phyloP scores from a whole-genome alignment of 2,113 vertebrate species.

The Pardalotus punctatus region DNA sequence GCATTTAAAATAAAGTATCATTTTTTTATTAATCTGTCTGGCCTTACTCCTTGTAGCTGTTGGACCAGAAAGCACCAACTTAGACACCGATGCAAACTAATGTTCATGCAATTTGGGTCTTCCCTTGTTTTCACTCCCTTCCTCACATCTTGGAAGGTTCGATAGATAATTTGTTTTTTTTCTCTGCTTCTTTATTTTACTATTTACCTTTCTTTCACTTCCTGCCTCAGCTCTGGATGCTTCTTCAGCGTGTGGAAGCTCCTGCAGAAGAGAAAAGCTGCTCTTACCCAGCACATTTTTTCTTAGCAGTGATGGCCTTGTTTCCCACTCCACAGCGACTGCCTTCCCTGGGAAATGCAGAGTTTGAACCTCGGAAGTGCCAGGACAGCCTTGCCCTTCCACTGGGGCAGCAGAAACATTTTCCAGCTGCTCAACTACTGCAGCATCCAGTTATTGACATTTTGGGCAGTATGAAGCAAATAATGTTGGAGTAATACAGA shows the following conservation, averaged over 20 bases:
- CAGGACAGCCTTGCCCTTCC: not conserved
- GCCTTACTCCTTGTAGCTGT: not conserved
- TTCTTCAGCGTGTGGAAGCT: not conserved
- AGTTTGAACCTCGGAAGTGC: fast-evolving
- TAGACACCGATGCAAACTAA: not conserved
- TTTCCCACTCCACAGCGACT: fast-evolving
- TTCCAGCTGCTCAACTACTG: not conserved
- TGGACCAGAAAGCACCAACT: not conserved
- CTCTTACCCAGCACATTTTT: fast-evolving
- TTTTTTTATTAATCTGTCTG: constrained; percentile 25
- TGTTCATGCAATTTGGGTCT: not conserved
- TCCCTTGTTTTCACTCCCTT: not conserved
- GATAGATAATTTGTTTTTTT: not conserved
- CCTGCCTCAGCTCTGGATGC: not conserved
- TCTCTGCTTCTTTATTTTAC: not conserved
- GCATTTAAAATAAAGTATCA: constrained; percentile 66
- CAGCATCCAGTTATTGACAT: not conserved
- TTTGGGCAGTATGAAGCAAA: fast-evolving
- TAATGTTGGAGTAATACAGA: not conserved
- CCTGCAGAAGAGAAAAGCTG: not conserved
- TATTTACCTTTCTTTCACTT: not conserved
- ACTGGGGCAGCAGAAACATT: not conserved
- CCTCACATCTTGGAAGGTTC: not conserved
- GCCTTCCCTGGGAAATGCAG: fast-evolving
- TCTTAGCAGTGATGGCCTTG: fast-evolving